phyloP scores from a whole-genome alignment of 2,113 vertebrate species.

The Pseudorhombus dupliciocellatus region DNA sequence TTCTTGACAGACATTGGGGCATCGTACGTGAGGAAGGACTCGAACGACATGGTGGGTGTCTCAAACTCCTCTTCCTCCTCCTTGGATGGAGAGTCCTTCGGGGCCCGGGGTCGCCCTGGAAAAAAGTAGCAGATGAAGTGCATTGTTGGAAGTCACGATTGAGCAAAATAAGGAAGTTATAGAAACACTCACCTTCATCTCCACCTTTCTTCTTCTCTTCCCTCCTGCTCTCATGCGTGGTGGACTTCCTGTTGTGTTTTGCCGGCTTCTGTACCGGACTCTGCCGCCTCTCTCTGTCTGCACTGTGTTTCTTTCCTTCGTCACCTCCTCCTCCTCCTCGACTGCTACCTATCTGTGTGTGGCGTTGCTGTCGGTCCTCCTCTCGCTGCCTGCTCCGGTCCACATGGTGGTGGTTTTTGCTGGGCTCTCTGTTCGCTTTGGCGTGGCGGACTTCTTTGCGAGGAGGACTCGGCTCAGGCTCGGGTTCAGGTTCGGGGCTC shows the following conservation, averaged over 20 bases:
- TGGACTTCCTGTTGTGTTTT: constrained; percentile 76
- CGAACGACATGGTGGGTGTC: constrained; percentile 94
- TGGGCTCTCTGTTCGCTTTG: constrained; percentile 71
- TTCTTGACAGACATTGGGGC: constrained; percentile 91
- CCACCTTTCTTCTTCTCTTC: constrained; percentile 79
- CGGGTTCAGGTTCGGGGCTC: constrained; percentile 82
- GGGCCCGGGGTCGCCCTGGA: constrained; percentile 67
- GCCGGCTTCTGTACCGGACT: constrained; percentile 61
- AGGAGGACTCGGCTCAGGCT: constrained; percentile 19
- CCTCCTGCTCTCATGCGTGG: constrained; percentile 72
- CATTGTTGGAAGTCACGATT: background rate
- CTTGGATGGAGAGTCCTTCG: constrained; percentile 55
- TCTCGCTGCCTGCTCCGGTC: constrained; percentile 54
- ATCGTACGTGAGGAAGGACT: constrained; percentile 97
- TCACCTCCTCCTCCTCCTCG: constrained; percentile 40
- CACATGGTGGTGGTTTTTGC: constrained; percentile 69
- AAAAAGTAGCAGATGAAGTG: background rate
- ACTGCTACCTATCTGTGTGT: constrained; percentile 37
- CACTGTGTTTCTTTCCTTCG: constrained; percentile 67
- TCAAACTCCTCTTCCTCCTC: constrained; percentile 85
- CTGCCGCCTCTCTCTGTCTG: constrained; percentile 78
- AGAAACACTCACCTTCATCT: constrained; percentile 71
- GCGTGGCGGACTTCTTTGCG: constrained; percentile 67
- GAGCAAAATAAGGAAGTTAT: background rate
- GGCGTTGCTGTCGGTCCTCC: constrained; percentile 56